phyloP scores from a whole-genome alignment of 2,797 vertebrate species.

The Rhinella marina region DNA sequence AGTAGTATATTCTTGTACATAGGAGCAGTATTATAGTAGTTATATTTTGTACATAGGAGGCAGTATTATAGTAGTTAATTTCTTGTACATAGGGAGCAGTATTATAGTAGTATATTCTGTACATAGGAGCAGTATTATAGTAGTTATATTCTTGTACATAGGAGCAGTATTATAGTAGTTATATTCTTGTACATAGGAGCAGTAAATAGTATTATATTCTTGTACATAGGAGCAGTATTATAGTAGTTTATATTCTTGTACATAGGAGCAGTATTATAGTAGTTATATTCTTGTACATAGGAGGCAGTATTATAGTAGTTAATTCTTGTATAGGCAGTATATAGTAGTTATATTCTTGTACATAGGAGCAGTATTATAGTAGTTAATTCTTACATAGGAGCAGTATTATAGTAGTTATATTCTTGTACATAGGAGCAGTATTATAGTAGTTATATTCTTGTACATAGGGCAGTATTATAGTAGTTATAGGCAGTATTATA shows the following conservation, averaged over 20 bases:
- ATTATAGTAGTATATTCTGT: conserved; percentile 9
- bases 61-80: neutral
- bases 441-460: conserved; percentile 9
- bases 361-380: conserved; percentile 1
- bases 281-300: conserved; percentile 10
- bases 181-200: too few species aligned
- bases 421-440: neutral
- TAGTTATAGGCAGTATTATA: neutral
- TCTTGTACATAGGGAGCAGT: neutral
- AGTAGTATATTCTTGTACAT: conserved; percentile 2
- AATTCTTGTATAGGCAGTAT: conserved; percentile 12
- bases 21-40: conserved; percentile 2
- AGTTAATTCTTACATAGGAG: conserved; percentile 1
- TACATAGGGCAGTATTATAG: neutral
- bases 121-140: neutral
- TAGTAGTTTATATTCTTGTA: conserved; percentile 3
- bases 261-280: conserved; percentile 6
- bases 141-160: too few species aligned
- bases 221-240: neutral
- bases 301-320: conserved; percentile 6
- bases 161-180: too few species aligned
- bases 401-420: neutral
- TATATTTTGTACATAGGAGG: conserved; percentile 1
- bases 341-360: conserved; percentile 17
- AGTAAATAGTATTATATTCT: neutral